A percentile compares a stretch with the other conserved stretches of the same genome.
Conservation (phyloP, 2,888 invertebrate genomes). For the Papilio elwesi region DNA sequence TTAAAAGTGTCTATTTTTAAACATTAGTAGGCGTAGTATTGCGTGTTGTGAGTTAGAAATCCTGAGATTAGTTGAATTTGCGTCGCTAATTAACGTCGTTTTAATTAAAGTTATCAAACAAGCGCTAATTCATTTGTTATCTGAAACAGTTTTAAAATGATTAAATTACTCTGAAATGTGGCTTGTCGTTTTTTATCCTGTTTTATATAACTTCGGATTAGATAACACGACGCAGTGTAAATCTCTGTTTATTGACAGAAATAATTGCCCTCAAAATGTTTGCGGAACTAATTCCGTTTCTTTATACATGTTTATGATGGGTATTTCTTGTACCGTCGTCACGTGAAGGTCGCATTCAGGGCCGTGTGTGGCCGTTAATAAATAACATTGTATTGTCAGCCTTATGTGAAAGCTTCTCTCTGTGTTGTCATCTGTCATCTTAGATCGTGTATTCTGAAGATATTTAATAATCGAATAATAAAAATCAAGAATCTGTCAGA, state of each 20-base stretch:
- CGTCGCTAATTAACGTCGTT: neutral
- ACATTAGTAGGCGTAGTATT: neutral
- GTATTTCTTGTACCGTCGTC: neutral
- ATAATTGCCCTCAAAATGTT: neutral
- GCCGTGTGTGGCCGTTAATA: conserved; percentile 3
- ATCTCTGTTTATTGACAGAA: neutral
- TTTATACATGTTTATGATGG: neutral
- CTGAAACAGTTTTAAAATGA: neutral
- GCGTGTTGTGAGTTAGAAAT: neutral
- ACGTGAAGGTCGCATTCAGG: conserved; percentile 1
- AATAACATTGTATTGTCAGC: neutral
- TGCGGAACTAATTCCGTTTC: neutral
- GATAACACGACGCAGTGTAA: neutral
- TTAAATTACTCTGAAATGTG: neutral
- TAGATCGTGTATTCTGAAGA: too few species aligned
- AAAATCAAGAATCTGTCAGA: too few species aligned
- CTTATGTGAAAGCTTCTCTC: neutral
- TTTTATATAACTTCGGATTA: neutral
- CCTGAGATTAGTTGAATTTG: neutral
- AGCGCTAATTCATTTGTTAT: neutral
- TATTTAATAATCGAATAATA: too few species aligned
- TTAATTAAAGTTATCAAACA: neutral
- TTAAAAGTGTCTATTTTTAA: too few species aligned
- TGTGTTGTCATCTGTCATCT: too few species aligned
- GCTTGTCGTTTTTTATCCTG: neutral